Base-by-base conservation (phyloP, 2,888 invertebrate genomes). In the Abrostola triplasia region DNA sequence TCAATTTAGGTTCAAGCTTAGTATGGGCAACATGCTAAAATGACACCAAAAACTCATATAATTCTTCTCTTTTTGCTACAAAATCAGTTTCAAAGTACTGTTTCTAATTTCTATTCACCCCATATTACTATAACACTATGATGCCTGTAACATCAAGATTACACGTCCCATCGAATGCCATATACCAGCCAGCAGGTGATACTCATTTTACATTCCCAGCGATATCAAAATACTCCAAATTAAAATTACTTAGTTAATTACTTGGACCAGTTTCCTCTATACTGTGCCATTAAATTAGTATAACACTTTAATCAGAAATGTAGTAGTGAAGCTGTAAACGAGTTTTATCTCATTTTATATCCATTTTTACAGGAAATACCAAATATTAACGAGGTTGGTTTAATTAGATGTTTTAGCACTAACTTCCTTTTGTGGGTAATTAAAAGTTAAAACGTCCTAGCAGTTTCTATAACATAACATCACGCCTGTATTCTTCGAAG, bases 161-260 rank as follows among this genome's bases (percentile, higher is more conserved):
- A 24, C 1, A 4, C 24, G 4, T 24, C 4, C 24, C 24, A 24
- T 24, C 1, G 24, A 24, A 24, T 2, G 1, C 24, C 24, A 24
- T 24, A 24, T 24, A 24, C 24, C 4, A 48, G 13, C 40, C 38
- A 41, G 11, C 42, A 37, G 36, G 38, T n/a, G 41, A 40, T 42
- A 58, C 49, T 11, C 11, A 35, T 56, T 59, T 67, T 57, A 62
- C 60, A 38, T 59, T 59, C 59, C 51, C 66, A 67, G 55, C 51
- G 47, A 38, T 24, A 42, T 11, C 36, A 44, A 67, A 62, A 55
- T 37, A 67, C 53, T 36, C 54, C 68, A 60, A 76, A 76, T 79
- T 77, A 72, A 79, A 69, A 67, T 77, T 59, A 64, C 64, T 68
- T 60, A 35, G 69, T 76, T 79, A 76, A 76, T 76, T 73, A 76